These are phyloP conservation scores for Ammodytes dubius DNA, from an alignment of 2,113 vertebrate species.

Conservation along the genomic window DNA sequence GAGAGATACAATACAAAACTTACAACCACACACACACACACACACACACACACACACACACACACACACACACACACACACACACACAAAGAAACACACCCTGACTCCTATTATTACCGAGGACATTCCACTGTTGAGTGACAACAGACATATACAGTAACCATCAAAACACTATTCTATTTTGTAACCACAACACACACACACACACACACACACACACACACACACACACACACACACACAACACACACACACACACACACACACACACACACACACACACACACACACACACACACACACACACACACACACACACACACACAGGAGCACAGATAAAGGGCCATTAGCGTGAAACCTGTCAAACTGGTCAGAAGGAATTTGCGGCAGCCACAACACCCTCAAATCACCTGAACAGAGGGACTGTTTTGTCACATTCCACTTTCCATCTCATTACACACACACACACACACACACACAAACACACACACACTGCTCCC, in stretches of 20 bases:
- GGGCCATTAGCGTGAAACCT: conserved; percentile 65
- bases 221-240: conserved; percentile 31
- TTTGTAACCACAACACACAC: neutral
- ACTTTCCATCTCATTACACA: conserved; percentile 33
- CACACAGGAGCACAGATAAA: conserved; percentile 41
- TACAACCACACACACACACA: conserved; percentile 15
- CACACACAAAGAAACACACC: conserved; percentile 46
- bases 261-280: conserved; percentile 25
- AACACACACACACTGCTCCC: too few species aligned
- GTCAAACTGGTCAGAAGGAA: conserved; percentile 66
- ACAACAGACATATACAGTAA: neutral
- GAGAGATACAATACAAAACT: conserved; percentile 28
- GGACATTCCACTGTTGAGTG: conserved; percentile 39
- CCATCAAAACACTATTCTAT: neutral
- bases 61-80: too few species aligned
- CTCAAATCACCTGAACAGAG: conserved; percentile 48
- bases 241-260: conserved; percentile 37
- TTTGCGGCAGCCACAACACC: conserved; percentile 53
- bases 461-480: neutral
- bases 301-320: conserved; percentile 39
- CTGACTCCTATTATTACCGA: conserved; percentile 20
- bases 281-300: conserved; percentile 30
- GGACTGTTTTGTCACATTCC: conserved; percentile 52
- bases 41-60: too few species aligned
- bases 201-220: conserved; percentile 29